phyloP scores from a whole-genome alignment of 2,113 vertebrate species.

The Rhegmatorhina hoffmannsi region DNA sequence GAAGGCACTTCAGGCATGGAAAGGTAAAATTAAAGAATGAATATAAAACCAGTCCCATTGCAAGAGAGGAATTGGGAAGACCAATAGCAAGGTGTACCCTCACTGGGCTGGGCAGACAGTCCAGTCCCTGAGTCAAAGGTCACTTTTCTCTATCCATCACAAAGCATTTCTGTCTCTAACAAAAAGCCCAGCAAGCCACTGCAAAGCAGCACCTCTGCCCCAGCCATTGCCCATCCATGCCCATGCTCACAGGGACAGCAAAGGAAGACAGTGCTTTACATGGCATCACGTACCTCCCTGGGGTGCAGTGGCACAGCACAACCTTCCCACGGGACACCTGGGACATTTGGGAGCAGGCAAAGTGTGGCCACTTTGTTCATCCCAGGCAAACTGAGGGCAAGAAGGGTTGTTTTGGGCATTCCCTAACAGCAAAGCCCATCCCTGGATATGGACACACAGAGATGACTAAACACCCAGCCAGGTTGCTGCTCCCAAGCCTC shows the following conservation, averaged over 20 bases:
- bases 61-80: too few relatives aligned
- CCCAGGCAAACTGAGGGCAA: accelerated
- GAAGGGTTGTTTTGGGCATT: background rate
- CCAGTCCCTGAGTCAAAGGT: background rate
- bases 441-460: background rate
- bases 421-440: background rate
- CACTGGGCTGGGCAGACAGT: background rate
- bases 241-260: accelerated
- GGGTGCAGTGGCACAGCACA: background rate
- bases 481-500: background rate
- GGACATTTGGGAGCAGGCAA: background rate
- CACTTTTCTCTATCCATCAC: background rate
- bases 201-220: too few relatives aligned
- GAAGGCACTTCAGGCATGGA: too few relatives aligned
- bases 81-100: background rate
- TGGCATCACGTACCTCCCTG: too few relatives aligned
- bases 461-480: background rate
- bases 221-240: accelerated
- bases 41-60: too few relatives aligned
- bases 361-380: background rate
- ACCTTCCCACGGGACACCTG: background rate
- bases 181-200: background rate
- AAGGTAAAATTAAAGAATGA: too few relatives aligned
- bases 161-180: slow-evolving; percentile 49
- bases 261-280: too few relatives aligned